These are phyloP conservation scores for Apodemia duryi DNA, from an alignment of 2,888 invertebrate genomes.

Conservation along the genomic window DNA sequence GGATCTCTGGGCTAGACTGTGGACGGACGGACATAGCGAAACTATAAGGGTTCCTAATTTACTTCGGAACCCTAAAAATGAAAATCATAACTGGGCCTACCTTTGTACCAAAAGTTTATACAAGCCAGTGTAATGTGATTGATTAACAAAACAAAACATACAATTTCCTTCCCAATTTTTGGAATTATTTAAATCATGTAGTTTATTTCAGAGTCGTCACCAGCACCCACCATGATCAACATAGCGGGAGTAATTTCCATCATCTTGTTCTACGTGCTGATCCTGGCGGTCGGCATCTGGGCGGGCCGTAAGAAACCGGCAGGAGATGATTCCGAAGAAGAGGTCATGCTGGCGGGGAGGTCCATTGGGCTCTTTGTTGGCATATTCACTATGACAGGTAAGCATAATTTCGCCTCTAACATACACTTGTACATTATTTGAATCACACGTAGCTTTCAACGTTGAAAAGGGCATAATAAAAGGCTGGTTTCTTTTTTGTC, in stretches of 20 bases:
- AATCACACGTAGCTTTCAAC: no score
- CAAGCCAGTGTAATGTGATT: no score
- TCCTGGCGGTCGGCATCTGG: slow-evolving; percentile 97
- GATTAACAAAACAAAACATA: no score
- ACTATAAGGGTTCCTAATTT: no score
- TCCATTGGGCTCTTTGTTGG: slow-evolving; percentile 98
- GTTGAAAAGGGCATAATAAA: no score
- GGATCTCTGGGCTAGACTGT: no score
- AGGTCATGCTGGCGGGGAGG: slow-evolving; percentile 98
- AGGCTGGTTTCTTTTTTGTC: no score
- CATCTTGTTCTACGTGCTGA: slow-evolving; percentile 96
- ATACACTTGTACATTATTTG: no score
- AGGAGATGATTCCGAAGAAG: slow-evolving; percentile 95
- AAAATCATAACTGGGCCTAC: no score
- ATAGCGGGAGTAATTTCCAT: slow-evolving; percentile 96
- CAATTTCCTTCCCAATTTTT: background rate
- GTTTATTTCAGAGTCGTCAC: slow-evolving; percentile 25
- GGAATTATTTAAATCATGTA: background rate
- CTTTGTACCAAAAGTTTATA: no score
- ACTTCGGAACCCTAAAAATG: no score
- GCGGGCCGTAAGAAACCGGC: slow-evolving; percentile 95
- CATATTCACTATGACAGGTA: slow-evolving; percentile 99
- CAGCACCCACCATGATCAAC: slow-evolving; percentile 84
- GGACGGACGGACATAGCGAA: no score
- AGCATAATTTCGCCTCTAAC: slow-evolving; percentile 27